These are phyloP conservation scores for Strigops habroptila DNA, from an alignment of 2,113 vertebrate species.

Conservation along the genomic window DNA sequence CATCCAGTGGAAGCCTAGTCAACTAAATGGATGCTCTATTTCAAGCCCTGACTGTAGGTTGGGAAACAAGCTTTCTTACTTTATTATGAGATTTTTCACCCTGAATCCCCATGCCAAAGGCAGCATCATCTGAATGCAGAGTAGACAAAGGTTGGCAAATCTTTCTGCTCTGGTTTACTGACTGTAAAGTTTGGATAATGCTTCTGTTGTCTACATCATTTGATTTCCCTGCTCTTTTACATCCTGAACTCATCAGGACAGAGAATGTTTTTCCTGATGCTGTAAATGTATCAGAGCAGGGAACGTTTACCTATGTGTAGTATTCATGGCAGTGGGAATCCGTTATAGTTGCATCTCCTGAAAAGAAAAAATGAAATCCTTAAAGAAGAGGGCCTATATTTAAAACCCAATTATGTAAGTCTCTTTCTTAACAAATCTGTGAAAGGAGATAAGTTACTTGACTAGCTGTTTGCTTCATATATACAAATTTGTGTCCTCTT, in stretches of 20 bases:
- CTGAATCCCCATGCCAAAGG: not conserved
- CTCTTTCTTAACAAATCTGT: not conserved
- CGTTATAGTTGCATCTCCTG: not conserved
- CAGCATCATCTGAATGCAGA: not conserved
- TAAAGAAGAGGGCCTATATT: not conserved
- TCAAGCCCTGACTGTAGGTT: not conserved
- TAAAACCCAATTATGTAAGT: not conserved
- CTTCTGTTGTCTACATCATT: not conserved
- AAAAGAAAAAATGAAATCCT: not conserved
- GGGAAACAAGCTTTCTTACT: not conserved
- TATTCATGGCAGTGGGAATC: not conserved
- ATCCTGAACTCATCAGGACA: not conserved
- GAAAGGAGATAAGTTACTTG: not conserved
- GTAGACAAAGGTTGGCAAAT: not conserved
- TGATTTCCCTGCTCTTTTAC: not conserved
- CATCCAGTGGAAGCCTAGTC: not conserved
- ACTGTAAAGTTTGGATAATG: not conserved
- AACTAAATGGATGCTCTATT: constrained; percentile 12
- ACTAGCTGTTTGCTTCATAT: not conserved
- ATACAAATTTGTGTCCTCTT: not conserved
- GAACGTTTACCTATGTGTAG: not conserved
- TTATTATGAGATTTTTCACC: not conserved
- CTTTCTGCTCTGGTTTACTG: not conserved
- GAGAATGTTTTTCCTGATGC: not conserved
- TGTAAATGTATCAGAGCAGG: not conserved